Percentiles rank a stretch among this genome's conserved stretches.
These are phyloP conservation scores for Grammomys surdaster DNA, from an alignment of 2,113 vertebrate species.

Conservation along the genomic window DNA sequence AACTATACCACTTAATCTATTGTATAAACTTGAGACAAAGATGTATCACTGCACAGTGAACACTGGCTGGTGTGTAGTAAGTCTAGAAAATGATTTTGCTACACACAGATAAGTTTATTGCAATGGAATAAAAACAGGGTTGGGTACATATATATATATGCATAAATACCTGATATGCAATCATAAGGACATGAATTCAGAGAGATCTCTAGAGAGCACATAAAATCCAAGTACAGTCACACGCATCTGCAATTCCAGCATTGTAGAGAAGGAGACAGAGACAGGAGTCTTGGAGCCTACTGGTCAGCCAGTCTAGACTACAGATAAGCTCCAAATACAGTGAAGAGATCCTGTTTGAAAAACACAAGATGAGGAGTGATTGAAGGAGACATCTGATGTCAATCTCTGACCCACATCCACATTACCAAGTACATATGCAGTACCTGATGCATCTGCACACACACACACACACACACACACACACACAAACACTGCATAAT, in stretches of 20 bases:
- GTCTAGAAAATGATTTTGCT: conserved; percentile 11
- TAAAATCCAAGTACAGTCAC: background rate
- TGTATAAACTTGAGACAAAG: background rate
- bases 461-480: background rate
- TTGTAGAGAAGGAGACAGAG: background rate
- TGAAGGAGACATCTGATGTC: background rate
- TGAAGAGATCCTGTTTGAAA: background rate
- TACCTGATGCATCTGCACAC: too few species aligned
- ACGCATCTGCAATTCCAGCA: background rate
- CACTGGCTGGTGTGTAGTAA: background rate
- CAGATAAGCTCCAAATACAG: background rate
- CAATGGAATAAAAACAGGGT: background rate
- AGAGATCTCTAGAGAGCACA: background rate
- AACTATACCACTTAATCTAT: background rate
- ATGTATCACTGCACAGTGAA: background rate
- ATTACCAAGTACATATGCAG: too few species aligned
- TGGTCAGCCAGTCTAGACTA: too few species aligned
- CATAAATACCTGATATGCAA: background rate
- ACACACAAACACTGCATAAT: background rate
- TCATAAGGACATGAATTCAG: background rate
- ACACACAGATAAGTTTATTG: background rate
- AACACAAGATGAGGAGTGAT: background rate
- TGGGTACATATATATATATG: background rate
- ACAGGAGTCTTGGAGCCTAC: background rate
- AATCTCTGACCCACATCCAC: background rate